Evolutionary conservation across 2,113 vertebrate genomes (phyloP).

Genomic region (Arothron firmamentum): DNA sequence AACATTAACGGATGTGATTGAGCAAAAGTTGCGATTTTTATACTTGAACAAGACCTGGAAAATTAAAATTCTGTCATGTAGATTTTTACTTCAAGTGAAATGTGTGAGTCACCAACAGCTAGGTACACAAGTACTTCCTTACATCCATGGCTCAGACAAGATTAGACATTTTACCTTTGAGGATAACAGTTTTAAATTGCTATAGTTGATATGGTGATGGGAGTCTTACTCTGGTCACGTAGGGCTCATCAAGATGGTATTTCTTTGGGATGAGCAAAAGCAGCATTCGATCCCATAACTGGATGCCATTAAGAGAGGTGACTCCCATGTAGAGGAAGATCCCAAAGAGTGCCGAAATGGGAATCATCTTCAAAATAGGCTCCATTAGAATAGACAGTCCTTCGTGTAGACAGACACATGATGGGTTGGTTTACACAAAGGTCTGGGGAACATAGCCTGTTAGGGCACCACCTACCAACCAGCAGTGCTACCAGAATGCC

Average conservation of each 20-base stretch:
- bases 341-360: conserved; percentile 89
- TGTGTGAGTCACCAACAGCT: too few species aligned
- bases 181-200: background rate
- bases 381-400: conserved; percentile 95
- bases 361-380: conserved; percentile 87
- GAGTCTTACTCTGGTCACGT: conserved; percentile 79
- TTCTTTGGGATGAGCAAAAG: conserved; percentile 89
- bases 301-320: conserved; percentile 92
- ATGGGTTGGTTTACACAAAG: background rate
- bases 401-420: conserved; percentile 45
- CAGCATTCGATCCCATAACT: conserved; percentile 90
- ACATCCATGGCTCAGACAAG: too few species aligned
- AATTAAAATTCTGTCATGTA: too few species aligned
- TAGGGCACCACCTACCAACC: conserved; percentile 79
- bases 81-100: too few species aligned
- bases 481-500: conserved; percentile 87
- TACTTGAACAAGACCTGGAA: too few species aligned
- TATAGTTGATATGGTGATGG: background rate
- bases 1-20: background rate
- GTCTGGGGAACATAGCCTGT: background rate
- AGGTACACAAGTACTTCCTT: too few species aligned
- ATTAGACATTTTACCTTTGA: too few species aligned
- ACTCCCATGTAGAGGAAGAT: conserved; percentile 99
- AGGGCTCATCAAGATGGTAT: conserved; percentile 86
- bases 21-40: too few species aligned